Percentiles rank a stretch among this genome's conserved stretches.
These are phyloP conservation scores for Boulengeromyrus knoepffleri DNA, from an alignment of 2,113 vertebrate genomes.

Conservation along the genomic window DNA sequence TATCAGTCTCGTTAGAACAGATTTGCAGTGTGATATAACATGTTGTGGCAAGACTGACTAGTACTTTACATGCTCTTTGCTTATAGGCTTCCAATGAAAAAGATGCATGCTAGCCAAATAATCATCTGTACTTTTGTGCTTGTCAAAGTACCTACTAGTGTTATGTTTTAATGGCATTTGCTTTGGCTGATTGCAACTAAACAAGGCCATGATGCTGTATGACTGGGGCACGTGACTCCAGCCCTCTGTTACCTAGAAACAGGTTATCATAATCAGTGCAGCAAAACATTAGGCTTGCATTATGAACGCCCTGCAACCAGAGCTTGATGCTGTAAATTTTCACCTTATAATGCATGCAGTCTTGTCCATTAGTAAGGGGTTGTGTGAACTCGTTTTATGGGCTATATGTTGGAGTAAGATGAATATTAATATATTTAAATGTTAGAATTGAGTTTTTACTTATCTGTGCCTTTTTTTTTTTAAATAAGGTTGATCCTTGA, in stretches of 20 bases:
- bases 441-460: neutral
- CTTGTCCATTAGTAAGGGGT: neutral
- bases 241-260: neutral
- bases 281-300: neutral
- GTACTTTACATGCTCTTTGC: neutral
- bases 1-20: neutral
- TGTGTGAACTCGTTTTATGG: neutral
- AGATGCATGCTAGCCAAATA: neutral
- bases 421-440: neutral
- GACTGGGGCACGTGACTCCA: neutral
- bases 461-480: neutral
- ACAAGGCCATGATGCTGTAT: neutral
- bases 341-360: neutral
- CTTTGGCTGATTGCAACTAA: neutral
- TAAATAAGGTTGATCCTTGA: neutral
- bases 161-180: neutral
- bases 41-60: neutral
- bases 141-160: neutral
- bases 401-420: neutral
- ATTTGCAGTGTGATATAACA: neutral
- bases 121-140: neutral
- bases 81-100: neutral
- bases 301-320: neutral
- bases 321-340: neutral
- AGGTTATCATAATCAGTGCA: neutral